A percentile compares a stretch with the other conserved stretches of the same genome.
These are phyloP conservation scores for Brachionus calyciflorus DNA, from an alignment of 1,140 invertebrate genomes.

Conservation along the genomic window DNA sequence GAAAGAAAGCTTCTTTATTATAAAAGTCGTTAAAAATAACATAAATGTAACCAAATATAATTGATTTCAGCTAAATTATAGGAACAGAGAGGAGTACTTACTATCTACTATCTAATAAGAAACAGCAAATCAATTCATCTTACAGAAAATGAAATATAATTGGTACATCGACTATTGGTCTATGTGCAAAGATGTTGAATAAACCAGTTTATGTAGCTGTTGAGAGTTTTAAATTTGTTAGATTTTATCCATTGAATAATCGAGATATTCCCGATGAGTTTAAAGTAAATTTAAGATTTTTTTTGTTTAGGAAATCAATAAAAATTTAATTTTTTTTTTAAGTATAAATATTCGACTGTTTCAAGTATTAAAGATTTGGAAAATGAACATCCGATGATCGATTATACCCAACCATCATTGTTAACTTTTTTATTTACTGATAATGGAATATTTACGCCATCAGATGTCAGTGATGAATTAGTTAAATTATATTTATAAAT, in stretches of 20 bases:
- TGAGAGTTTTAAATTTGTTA: conserved; percentile 94
- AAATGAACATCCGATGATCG: conserved; percentile 80
- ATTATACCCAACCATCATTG: conserved; percentile 90
- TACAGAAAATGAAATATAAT: too few relatives aligned
- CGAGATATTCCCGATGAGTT: conserved; percentile 82
- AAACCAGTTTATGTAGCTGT: conserved; percentile 92
- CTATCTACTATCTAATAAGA: too few relatives aligned
- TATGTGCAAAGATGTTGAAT: conserved; percentile 85
- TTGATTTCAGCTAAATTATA: too few relatives aligned
- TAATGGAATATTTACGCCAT: conserved; percentile 87
- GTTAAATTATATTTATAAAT: conserved; percentile 85
- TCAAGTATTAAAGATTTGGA: conserved; percentile 63
- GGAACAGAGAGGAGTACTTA: too few relatives aligned
- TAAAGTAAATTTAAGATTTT: conserved; percentile 62
- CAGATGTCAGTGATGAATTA: conserved; percentile 91
- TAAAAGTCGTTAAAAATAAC: too few relatives aligned
- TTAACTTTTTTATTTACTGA: conserved; percentile 91
- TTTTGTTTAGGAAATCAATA: conserved; percentile 47
- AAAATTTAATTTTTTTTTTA: conserved; percentile 54
- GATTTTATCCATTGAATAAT: conserved; percentile 88
- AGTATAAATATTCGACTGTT: conserved; percentile 69
- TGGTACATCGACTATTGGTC: conserved; percentile 82
- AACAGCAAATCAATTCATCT: too few relatives aligned
- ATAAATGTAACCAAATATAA: too few relatives aligned
- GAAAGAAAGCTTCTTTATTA: too few relatives aligned